Evolutionary conservation across 1,140 invertebrate genomes (phyloP).

Genomic region (Melitaea cinxia): DNA sequence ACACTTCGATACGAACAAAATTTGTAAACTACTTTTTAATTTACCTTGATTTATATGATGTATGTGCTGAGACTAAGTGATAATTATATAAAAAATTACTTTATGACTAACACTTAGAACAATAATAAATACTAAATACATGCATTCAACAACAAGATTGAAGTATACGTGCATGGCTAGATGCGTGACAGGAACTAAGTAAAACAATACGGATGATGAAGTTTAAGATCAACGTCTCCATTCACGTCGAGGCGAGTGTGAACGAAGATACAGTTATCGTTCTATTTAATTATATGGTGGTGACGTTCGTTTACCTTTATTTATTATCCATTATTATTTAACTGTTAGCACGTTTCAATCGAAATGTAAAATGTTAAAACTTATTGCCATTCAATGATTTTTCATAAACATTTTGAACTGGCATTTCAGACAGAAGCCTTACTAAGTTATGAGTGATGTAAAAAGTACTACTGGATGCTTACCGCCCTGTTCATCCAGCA

Average conservation of each 20-base stretch:
- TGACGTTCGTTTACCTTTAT: conserved; percentile 73
- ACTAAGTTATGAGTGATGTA: conserved; percentile 77
- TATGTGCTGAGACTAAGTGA: conserved; percentile 78
- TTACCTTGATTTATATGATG: conserved; percentile 75
- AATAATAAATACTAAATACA: conserved; percentile 69
- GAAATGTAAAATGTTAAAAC: conserved; percentile 55
- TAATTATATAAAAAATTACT: conserved; percentile 62
- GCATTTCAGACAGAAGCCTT: conserved; percentile 75
- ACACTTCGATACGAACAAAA: conserved; percentile 68
- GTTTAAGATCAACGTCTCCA: conserved; percentile 52
- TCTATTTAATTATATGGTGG: conserved; percentile 66
- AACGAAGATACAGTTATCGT: conserved; percentile 52
- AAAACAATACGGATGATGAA: conserved; percentile 60
- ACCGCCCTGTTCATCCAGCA: conserved; percentile 97
- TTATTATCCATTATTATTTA: conserved; percentile 68
- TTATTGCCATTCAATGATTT: conserved; percentile 68
- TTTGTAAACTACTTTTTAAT: conserved; percentile 50
- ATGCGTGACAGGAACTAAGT: conserved; percentile 77
- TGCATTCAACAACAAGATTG: conserved; percentile 76
- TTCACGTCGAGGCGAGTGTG: conserved; percentile 40
- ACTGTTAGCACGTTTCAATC: conserved; percentile 72
- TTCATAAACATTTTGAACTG: conserved; percentile 68
- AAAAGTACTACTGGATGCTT: conserved; percentile 85
- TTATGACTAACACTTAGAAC: conserved; percentile 76
- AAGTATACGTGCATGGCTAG: conserved; percentile 78